A percentile compares a stretch with the other conserved stretches of the same genome.
Evolutionary conservation across 2,113 vertebrate genomes (phyloP).

Genomic region (Dasypus novemcinctus): DNA sequence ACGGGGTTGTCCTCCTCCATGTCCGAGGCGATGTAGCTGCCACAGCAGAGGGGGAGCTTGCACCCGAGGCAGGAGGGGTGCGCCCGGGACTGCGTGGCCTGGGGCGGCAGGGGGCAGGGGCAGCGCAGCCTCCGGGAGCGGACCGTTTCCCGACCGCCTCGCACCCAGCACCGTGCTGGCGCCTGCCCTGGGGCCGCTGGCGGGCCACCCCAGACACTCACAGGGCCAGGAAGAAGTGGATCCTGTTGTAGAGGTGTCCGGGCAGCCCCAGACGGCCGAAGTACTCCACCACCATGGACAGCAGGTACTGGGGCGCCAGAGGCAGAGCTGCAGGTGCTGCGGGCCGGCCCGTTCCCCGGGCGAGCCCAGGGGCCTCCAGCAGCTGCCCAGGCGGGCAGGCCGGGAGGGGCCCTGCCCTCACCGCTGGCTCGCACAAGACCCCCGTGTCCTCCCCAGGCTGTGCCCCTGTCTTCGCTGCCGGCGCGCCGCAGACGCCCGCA

Average conservation of each 20-base stretch:
- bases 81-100: no score
- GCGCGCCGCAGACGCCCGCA: not conserved
- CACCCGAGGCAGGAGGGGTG: no score
- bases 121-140: no score
- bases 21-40: conserved; percentile 48
- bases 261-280: conserved; percentile 47
- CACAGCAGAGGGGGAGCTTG: not conserved
- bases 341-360: no score
- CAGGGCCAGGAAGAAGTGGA: conserved; percentile 70
- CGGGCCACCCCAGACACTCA: not conserved
- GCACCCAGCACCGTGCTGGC: no score
- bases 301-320: conserved; percentile 47
- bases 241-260: conserved; percentile 59
- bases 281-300: conserved; percentile 71
- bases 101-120: no score
- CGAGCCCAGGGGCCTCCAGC: not conserved
- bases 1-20: conserved; percentile 68
- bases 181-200: no score
- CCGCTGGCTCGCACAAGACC: no score
- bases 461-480: not conserved
- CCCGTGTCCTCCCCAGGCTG: not conserved
- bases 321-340: no score
- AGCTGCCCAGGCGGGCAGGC: not conserved
- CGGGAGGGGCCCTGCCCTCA: no score
- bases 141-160: no score